A percentile compares a stretch with the other conserved stretches of the same genome.
Conservation (phyloP, 2,113 vertebrate species). For the Rutilus rutilus region DNA sequence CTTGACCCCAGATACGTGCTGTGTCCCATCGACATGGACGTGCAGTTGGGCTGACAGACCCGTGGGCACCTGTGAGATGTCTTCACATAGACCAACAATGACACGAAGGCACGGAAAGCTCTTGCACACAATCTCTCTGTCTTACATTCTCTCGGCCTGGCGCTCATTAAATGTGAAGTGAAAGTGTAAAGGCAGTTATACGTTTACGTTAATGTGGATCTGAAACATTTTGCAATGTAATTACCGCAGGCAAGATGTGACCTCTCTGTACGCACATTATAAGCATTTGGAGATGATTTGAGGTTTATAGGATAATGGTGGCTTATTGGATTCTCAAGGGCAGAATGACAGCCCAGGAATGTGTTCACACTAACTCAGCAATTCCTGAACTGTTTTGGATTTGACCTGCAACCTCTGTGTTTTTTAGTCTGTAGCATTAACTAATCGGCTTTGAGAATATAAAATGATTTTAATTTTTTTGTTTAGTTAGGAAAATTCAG, state of each 20-base stretch:
- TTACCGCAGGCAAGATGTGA: slow-evolving; percentile 8
- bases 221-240: slow-evolving; percentile 19
- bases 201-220: slow-evolving; percentile 33
- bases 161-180: slow-evolving; percentile 23
- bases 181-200: background rate
- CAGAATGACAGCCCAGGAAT: background rate
- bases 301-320: background rate
- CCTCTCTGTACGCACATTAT: background rate
- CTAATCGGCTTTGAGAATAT: background rate
- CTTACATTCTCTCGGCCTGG: background rate
- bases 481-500: background rate
- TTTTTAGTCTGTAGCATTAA: background rate
- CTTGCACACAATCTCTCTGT: background rate
- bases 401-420: background rate
- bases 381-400: background rate
- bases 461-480: background rate
- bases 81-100: slow-evolving; percentile 6
- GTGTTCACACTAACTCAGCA: slow-evolving; percentile 3
- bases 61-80: background rate
- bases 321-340: slow-evolving; percentile 10
- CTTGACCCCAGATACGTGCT: slow-evolving; percentile 85
- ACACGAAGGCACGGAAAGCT: slow-evolving; percentile 22
- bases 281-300: slow-evolving; percentile 12
- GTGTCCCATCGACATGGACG: slow-evolving; percentile 75
- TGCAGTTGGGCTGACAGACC: slow-evolving; percentile 78